Evolutionary conservation across 2,797 vertebrate genomes (phyloP).

Genomic region (Enteromius radiatus): DNA sequence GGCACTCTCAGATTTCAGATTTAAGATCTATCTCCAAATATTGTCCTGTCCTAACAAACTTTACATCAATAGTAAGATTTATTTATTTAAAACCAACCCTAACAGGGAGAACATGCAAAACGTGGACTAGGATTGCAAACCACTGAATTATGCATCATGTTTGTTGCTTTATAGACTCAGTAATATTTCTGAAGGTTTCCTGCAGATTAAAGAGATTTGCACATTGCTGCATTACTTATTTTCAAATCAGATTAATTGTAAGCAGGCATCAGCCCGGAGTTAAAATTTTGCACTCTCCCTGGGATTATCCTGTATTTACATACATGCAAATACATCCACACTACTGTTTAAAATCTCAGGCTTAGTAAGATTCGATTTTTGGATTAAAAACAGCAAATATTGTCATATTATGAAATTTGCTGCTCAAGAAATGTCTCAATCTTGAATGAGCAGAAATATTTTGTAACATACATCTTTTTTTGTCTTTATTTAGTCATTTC

Average conservation of each 20-base stretch:
- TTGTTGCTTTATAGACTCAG: background rate
- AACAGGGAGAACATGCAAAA: background rate
- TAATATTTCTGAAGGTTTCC: background rate
- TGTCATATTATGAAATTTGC: background rate
- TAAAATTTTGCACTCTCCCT: constrained; percentile 23
- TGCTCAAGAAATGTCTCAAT: background rate
- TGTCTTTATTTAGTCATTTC: background rate
- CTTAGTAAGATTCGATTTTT: too few relatives aligned
- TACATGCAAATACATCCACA: too few relatives aligned
- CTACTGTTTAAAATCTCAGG: background rate
- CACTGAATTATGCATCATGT: background rate
- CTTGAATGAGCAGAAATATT: background rate
- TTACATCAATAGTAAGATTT: too few relatives aligned
- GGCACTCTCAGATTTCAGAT: too few relatives aligned
- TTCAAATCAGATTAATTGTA: constrained; percentile 63
- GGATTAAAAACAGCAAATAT: background rate
- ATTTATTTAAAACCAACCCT: background rate
- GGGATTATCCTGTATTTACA: background rate
- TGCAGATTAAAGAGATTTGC: constrained; percentile 68
- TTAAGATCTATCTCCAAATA: too few relatives aligned
- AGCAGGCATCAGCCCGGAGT: constrained; percentile 40
- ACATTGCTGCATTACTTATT: constrained; percentile 68
- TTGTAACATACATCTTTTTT: background rate
- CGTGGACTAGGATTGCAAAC: background rate
- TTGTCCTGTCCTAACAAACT: too few relatives aligned